Evolutionary conservation across 2,113 vertebrate species (phyloP), one percentile per base, ranked within the genome.

Genomic region (Falco punctatus): DNA sequence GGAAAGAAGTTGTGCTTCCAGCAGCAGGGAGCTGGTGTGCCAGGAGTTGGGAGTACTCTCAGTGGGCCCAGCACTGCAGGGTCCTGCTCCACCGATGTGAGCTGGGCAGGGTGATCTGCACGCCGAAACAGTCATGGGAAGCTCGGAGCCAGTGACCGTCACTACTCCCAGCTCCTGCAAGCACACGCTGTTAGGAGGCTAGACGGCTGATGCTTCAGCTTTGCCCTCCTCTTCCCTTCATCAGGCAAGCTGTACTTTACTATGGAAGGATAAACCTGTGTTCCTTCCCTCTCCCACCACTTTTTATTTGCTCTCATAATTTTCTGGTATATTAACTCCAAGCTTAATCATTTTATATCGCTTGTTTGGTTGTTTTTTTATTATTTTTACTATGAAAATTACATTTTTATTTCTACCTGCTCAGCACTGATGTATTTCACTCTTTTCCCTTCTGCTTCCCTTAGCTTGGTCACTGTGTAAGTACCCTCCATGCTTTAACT

Each of bases 391-490:
- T 65, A 85, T 94, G 92, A 94, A 91, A 92, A 90, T 86, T 96
- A 86, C 66, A 67, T 87, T 95, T 96, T 97, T 97, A 79, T 96
- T 97, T 98, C 96, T 97, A 83, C 92, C 95, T 97, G 95, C 94
- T 97, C 78, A 96, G 92, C 96, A 97, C 97, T 99, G 97, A 98
- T 98, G 28, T 96, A 62, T 96, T 95, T 98, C 98, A 94, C 95
- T 98, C 97, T 99, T 97, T 98, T 97, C 96, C 97, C 89, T 97
- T 95, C 97, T 98, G 99, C 99, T 97, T 98, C 98, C 98, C 94
- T 98, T 98, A 99, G 99, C 99, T 99, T 98, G 99, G 99, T 98
- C 99, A 99, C 97, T 99, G 99, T 99, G 99, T 99, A 99, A 99
- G 99, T 99, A 97, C 96, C 84, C 90, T 97, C 86, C 94, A 81